Conservation (phyloP, 2,888 invertebrate species). For the Habroteleia sp. region DNA sequence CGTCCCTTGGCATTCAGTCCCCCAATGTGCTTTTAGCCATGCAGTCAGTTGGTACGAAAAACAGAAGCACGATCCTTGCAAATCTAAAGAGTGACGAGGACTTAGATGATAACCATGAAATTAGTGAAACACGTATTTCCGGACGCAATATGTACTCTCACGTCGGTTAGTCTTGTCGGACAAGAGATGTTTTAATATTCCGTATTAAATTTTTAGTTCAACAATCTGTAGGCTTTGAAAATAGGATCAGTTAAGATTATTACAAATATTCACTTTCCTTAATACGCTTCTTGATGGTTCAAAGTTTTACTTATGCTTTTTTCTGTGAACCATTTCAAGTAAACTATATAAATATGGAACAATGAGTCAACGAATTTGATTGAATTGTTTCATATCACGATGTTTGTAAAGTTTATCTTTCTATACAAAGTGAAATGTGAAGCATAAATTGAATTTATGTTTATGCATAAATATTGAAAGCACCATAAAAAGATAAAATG, state of each 20-base stretch:
- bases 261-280: background rate
- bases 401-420: too few species aligned
- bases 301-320: background rate
- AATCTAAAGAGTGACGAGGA: conserved; percentile 81
- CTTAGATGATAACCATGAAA: conserved; percentile 76
- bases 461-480: too few species aligned
- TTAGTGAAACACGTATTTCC: conserved; percentile 75
- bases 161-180: conserved; percentile 72
- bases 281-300: background rate
- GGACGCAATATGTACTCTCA: conserved; percentile 74
- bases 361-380: too few species aligned
- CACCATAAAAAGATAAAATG: too few species aligned
- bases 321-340: background rate
- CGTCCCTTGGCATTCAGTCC: conserved; percentile 89
- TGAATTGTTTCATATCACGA: too few species aligned
- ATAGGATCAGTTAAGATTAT: conserved; percentile 75
- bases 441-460: too few species aligned
- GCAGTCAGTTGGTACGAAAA: conserved; percentile 82
- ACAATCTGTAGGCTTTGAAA: conserved; percentile 73
- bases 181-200: conserved; percentile 78
- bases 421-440: too few species aligned
- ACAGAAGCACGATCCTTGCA: conserved; percentile 77
- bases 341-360: too few species aligned
- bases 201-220: conserved; percentile 53
- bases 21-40: conserved; percentile 92